A percentile compares a stretch with the other conserved stretches of the same genome.
Evolutionary conservation across 2,113 vertebrate species (phyloP).

Genomic region (Solea solea): DNA sequence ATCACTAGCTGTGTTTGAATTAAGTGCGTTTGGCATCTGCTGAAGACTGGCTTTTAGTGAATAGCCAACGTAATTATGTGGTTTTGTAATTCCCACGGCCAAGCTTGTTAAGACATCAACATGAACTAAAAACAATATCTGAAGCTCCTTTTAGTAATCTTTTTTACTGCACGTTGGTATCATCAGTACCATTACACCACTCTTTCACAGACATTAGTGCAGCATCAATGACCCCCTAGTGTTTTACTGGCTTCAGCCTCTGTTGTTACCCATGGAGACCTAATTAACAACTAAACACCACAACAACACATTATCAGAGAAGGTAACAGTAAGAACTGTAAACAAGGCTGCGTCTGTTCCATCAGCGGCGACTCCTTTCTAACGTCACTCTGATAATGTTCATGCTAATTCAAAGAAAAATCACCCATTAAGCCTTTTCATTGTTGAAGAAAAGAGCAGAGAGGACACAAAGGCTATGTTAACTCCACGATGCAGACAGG

Average conservation of each 20-base stretch:
- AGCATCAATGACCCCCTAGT: constrained; percentile 41
- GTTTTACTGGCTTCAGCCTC: constrained; percentile 40
- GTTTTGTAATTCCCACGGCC: not conserved
- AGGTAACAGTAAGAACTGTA: constrained; percentile 11
- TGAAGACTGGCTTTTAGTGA: not conserved
- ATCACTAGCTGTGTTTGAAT: not conserved
- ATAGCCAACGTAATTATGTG: not conserved
- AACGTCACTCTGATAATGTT: constrained; percentile 37
- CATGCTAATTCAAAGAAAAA: constrained; percentile 26
- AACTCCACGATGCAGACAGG: constrained; percentile 8
- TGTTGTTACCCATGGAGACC: constrained; percentile 44
- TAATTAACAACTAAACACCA: constrained; percentile 54
- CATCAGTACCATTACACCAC: constrained; percentile 31
- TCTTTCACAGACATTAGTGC: constrained; percentile 36
- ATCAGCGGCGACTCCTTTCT: not conserved
- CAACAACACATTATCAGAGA: constrained; percentile 24
- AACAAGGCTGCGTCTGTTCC: constrained; percentile 31
- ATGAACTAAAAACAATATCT: not conserved
- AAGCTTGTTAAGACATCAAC: not conserved
- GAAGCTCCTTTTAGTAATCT: not conserved
- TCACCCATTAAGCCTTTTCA: constrained; percentile 1
- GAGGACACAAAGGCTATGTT: not conserved
- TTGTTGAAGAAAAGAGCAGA: not conserved
- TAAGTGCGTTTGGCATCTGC: not conserved
- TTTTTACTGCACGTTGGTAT: not conserved